A percentile compares a stretch with the other conserved stretches of the same genome.
phyloP scores from a whole-genome alignment of 2,113 vertebrate genomes.

The Pelecanoides urinatrix region DNA sequence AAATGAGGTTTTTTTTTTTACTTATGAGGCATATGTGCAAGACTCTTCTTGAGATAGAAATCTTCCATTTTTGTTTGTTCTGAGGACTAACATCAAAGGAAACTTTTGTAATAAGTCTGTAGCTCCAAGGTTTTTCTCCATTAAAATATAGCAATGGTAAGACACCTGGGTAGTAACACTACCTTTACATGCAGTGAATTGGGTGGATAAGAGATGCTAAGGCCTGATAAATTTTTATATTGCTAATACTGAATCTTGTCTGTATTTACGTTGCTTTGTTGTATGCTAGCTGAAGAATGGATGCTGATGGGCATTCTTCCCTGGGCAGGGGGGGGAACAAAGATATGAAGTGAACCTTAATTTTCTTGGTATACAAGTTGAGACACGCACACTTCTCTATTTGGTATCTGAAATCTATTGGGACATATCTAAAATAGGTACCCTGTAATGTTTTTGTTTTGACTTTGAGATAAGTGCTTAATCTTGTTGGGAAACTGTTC shows the following conservation, averaged over 20 bases:
- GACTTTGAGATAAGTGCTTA: not conserved
- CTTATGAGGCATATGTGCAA: too few relatives aligned
- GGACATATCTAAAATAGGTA: not conserved
- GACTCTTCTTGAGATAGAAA: not conserved
- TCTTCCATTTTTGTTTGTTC: not conserved
- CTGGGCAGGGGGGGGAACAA: not conserved
- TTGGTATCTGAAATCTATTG: not conserved
- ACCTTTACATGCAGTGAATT: not conserved
- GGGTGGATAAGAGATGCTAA: not conserved
- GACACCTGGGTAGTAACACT: not conserved
- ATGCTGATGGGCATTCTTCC: not conserved
- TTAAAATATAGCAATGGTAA: not conserved
- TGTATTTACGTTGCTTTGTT: not conserved
- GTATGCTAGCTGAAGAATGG: not conserved
- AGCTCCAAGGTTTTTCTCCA: not conserved
- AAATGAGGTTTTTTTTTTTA: not conserved
- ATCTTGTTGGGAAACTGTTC: not conserved
- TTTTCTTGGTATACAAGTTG: not conserved
- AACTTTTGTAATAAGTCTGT: not conserved
- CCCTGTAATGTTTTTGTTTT: not conserved
- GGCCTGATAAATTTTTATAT: not conserved
- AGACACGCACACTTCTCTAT: rapidly evolving
- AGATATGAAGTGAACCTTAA: not conserved
- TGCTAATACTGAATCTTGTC: not conserved
- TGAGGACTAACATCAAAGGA: not conserved